phyloP scores from a whole-genome alignment of 2,888 invertebrate species.

The Empis stercorea region DNA sequence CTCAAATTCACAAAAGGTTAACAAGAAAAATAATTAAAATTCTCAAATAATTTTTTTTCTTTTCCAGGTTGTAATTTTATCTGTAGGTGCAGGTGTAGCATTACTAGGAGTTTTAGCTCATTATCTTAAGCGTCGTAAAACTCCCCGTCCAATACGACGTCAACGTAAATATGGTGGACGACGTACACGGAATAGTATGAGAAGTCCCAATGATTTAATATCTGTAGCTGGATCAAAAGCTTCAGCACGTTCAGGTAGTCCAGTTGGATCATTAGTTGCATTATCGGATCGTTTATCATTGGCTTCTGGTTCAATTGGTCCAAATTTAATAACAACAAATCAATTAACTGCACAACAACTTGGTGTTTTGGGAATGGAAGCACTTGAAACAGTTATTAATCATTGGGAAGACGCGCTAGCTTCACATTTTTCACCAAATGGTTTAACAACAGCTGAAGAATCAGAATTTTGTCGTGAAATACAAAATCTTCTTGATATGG shows the following conservation, averaged over 20 bases:
- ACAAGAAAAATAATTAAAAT: neutral
- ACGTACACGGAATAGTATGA: slow-evolving; percentile 43
- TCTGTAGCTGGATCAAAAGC: slow-evolving; percentile 55
- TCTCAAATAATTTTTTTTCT: slow-evolving; percentile 2
- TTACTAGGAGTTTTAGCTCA: slow-evolving; percentile 72
- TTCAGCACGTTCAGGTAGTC: slow-evolving; percentile 44
- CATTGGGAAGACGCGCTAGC: slow-evolving; percentile 92
- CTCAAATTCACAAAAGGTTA: slow-evolving; percentile 33
- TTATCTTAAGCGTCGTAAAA: slow-evolving; percentile 59
- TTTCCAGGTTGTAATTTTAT: slow-evolving; percentile 38
- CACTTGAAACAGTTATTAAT: slow-evolving; percentile 78
- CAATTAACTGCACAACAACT: slow-evolving; percentile 74
- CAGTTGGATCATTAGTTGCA: slow-evolving; percentile 42
- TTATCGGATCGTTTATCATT: slow-evolving; percentile 54
- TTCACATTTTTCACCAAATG: slow-evolving; percentile 48
- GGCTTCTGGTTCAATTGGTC: slow-evolving; percentile 52
- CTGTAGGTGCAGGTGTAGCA: slow-evolving; percentile 51
- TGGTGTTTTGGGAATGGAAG: slow-evolving; percentile 88
- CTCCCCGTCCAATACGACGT: slow-evolving; percentile 46
- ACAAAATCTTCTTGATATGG: slow-evolving; percentile 67
- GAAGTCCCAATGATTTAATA: slow-evolving; percentile 58
- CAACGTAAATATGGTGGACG: slow-evolving; percentile 44
- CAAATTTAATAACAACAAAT: slow-evolving; percentile 40
- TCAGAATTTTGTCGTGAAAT: slow-evolving; percentile 74
- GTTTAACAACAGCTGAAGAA: slow-evolving; percentile 67